Conservation (phyloP, 2,888 invertebrate genomes). For the Phengaris arion region DNA sequence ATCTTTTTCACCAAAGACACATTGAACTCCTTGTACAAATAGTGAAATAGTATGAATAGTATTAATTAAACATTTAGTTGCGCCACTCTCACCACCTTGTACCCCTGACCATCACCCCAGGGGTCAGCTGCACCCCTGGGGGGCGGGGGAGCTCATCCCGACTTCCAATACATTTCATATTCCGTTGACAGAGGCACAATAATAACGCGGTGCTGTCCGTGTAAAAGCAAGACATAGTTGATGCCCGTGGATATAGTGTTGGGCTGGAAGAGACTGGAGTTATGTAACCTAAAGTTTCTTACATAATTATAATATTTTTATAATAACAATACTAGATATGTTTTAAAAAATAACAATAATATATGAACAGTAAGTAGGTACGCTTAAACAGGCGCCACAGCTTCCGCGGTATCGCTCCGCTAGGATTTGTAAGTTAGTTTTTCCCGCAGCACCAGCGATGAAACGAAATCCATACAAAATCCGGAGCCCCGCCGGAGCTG, state of each 20-base stretch:
- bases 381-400: too few species aligned
- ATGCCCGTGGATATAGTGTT: slow-evolving; percentile 44
- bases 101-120: slow-evolving; percentile 65
- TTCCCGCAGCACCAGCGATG: too few species aligned
- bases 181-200: slow-evolving; percentile 80
- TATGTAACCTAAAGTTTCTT: not conserved
- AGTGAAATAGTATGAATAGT: slow-evolving; percentile 36
- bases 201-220: slow-evolving; percentile 69
- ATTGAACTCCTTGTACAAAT: not conserved
- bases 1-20: not conserved
- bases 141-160: slow-evolving; percentile 65
- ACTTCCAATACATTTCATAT: slow-evolving; percentile 79
- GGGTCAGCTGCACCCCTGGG: slow-evolving; percentile 47
- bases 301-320: not conserved
- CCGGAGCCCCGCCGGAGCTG: too few species aligned
- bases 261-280: slow-evolving; percentile 44
- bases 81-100: slow-evolving; percentile 44
- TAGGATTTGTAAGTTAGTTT: too few species aligned
- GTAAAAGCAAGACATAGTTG: slow-evolving; percentile 74
- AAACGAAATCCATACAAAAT: too few species aligned
- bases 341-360: too few species aligned
- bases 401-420: too few species aligned
- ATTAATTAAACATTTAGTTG: slow-evolving; percentile 44
- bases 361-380: too few species aligned
- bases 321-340: too few species aligned